phyloP scores from a whole-genome alignment of 2,113 vertebrate species.

The Malurus melanocephalus region DNA sequence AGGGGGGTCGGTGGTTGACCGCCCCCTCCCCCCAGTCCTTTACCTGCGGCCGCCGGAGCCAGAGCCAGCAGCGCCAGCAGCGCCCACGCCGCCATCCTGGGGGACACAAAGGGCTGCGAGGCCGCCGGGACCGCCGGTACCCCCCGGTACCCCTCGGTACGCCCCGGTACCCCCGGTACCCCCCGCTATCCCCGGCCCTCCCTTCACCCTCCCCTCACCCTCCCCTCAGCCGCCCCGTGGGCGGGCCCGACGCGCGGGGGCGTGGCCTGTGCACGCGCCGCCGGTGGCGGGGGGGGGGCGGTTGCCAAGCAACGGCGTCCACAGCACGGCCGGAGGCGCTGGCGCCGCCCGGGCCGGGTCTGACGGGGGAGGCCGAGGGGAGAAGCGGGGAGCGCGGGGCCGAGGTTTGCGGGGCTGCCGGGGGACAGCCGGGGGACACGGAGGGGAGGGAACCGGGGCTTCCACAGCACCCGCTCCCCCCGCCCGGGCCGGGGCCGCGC shows the following conservation, averaged over 20 bases:
- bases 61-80: not conserved
- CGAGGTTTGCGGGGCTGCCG: not conserved
- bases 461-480: not conserved
- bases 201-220: too few relatives aligned
- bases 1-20: not conserved
- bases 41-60: not conserved
- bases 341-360: not conserved
- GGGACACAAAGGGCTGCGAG: too few relatives aligned
- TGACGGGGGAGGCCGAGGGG: not conserved
- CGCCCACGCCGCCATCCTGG: not conserved
- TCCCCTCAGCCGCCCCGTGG: not conserved
- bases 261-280: not conserved
- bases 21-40: not conserved
- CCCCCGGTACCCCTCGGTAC: too few relatives aligned
- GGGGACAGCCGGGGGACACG: too few relatives aligned
- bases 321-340: not conserved
- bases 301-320: constrained; percentile 9
- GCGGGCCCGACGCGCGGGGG: not conserved
- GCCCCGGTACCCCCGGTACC: not conserved
- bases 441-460: rapidly evolving
- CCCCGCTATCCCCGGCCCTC: not conserved
- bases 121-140: not conserved
- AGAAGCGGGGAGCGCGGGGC: not conserved
- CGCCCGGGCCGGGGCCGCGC: not conserved
- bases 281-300: not conserved